Evolutionary conservation across 1,140 invertebrate genomes (phyloP), one percentile per base, ranked within the genome.

Genomic region (Macrosteles quadrilineatus): DNA sequence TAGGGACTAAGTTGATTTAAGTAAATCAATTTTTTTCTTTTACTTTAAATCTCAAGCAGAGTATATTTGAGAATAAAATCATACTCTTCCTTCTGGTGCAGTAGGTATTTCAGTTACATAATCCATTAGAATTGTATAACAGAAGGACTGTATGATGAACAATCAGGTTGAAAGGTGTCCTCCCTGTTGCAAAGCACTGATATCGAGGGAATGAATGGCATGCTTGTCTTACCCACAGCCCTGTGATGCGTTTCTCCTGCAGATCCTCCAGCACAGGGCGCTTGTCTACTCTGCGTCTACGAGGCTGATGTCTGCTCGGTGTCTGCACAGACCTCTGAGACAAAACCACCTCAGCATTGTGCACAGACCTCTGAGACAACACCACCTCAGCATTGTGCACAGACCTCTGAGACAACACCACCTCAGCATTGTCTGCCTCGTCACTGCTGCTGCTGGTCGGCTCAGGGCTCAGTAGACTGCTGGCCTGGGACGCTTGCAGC

Each of bases 191-290:
- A n/a, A n/a, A n/a, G n/a, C n/a, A n/a, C n/a, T n/a, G n/a, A n/a
- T n/a, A n/a, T n/a, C n/a, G n/a, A n/a, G n/a, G n/a, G n/a, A n/a
- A n/a, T n/a, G n/a, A n/a, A n/a, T n/a, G n/a, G n/a, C n/a, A n/a
- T n/a, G n/a, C n/a, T n/a, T n/a, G n/a, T n/a, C 55, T 59, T n/a
- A 59, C 55, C 55, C 55, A 59, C 14, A 59, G 21, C 4, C 55
- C 55, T 6, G 27, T 25, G 27, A 27, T 59, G 23, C 55, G 21
- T 6, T 14, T 4, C 2, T 2, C 14, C 55, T 59, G 55, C 55
- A 59, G 25, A 1, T 59, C 14, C 55, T 59, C 55, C 12, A 59
- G 55, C n/a, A 14, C 14, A 27, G 55, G 2, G 6, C 55, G 21
- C 27, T 59, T 14, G 55, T 59, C 55, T 14, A 12, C 27, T 3